These are phyloP conservation scores for Mellivora capensis DNA, from an alignment of 2,113 vertebrate species.

Conservation along the genomic window DNA sequence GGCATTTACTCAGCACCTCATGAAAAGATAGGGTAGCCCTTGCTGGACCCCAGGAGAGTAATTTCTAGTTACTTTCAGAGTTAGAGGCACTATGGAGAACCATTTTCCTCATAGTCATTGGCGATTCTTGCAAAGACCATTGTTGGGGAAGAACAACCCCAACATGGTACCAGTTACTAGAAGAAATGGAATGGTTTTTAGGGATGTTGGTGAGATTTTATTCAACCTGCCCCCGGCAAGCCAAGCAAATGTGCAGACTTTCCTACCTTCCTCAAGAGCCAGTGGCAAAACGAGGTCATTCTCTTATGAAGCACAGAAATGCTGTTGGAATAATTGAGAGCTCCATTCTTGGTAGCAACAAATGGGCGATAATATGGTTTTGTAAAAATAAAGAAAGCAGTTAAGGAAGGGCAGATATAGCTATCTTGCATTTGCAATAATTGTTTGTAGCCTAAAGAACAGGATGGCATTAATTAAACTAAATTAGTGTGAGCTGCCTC, in stretches of 20 bases:
- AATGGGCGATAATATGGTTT: neutral
- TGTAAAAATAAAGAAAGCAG: neutral
- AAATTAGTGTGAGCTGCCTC: neutral
- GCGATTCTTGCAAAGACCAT: neutral
- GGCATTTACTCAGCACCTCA: neutral
- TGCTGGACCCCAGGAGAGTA: neutral
- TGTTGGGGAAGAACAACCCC: neutral
- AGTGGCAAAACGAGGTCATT: neutral
- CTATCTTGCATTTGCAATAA: neutral
- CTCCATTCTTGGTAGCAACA: neutral
- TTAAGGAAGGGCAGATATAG: neutral
- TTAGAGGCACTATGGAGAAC: neutral
- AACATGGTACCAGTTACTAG: neutral
- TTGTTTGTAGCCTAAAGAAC: neutral
- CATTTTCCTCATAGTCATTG: neutral
- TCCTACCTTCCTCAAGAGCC: neutral
- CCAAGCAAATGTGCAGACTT: no score
- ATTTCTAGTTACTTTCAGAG: neutral
- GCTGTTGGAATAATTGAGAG: neutral
- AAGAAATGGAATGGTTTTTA: neutral
- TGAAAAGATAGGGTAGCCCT: neutral
- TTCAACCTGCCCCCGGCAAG: neutral
- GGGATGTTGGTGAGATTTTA: neutral
- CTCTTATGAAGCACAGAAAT: no score
- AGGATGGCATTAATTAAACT: constrained; percentile 29